Conservation (phyloP, 2,888 invertebrate species). For the Seira musarum region DNA sequence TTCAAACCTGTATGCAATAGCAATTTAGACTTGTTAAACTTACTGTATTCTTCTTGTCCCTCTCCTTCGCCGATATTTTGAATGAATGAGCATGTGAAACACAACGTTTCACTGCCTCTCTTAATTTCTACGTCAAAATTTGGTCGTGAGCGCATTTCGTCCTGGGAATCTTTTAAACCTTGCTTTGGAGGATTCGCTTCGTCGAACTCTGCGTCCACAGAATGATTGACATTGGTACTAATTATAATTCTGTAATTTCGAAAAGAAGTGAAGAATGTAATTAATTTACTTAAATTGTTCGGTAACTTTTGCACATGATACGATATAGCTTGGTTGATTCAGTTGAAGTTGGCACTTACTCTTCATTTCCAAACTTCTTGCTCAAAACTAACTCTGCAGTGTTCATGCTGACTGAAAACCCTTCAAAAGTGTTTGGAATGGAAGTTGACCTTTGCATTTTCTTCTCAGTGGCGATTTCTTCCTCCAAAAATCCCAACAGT, state of each 20-base stretch:
- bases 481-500: conserved; percentile 90
- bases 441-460: conserved; percentile 82
- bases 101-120: conserved; percentile 83
- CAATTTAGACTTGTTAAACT: conserved; percentile 48
- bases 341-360: conserved; percentile 71
- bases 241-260: conserved; percentile 80
- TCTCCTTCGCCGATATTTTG: conserved; percentile 73
- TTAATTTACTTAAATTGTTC: conserved; percentile 15
- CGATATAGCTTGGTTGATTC: background rate
- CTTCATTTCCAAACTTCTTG: conserved; percentile 77
- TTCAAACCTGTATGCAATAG: conserved; percentile 1
- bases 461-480: conserved; percentile 94
- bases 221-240: conserved; percentile 94
- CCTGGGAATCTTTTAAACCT: conserved; percentile 82
- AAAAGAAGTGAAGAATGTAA: too few relatives aligned
- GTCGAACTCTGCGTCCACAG: conserved; percentile 84
- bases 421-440: conserved; percentile 84
- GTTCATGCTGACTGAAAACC: conserved; percentile 84
- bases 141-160: conserved; percentile 91
- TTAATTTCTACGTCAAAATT: conserved; percentile 91
- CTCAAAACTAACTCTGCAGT: conserved; percentile 89
- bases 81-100: conserved; percentile 89
- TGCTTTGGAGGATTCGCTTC: conserved; percentile 74
- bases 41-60: conserved; percentile 71
- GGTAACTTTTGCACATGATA: background rate